Conservation (phyloP, 2,888 invertebrate genomes). For the Parnassius mnemosyne region DNA sequence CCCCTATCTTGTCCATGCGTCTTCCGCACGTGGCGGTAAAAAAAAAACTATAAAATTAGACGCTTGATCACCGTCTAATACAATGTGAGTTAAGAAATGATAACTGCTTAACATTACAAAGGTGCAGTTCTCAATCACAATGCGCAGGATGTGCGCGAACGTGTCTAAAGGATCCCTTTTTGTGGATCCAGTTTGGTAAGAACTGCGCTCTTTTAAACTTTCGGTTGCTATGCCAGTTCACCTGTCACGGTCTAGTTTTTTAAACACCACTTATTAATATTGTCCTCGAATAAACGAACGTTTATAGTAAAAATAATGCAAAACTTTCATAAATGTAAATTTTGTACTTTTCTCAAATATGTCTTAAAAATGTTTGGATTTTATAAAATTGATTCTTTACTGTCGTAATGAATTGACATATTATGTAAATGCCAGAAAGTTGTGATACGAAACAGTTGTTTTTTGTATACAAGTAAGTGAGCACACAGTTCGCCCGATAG, state of each 20-base stretch:
- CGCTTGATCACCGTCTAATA: constrained; percentile 49
- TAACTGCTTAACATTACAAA: constrained; percentile 75
- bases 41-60: constrained; percentile 66
- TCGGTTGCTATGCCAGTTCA: constrained; percentile 61
- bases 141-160: constrained; percentile 62
- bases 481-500: too few relatives aligned
- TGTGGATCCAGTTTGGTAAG: constrained; percentile 41
- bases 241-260: constrained; percentile 46
- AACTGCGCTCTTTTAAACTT: constrained; percentile 37
- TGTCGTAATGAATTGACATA: too few relatives aligned
- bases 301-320: too few relatives aligned
- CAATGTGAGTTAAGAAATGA: constrained; percentile 56
- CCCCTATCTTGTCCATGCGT: constrained; percentile 72
- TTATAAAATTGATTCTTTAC: too few relatives aligned
- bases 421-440: too few relatives aligned
- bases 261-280: constrained; percentile 27
- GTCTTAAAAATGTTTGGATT: too few relatives aligned
- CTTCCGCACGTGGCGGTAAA: constrained; percentile 54
- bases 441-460: too few relatives aligned
- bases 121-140: constrained; percentile 56
- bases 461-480: too few relatives aligned
- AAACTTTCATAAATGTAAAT: too few relatives aligned
- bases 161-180: constrained; percentile 52
- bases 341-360: too few relatives aligned
- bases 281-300: neutral